A percentile compares a stretch with the other conserved stretches of the same genome.
Evolutionary conservation across 2,888 invertebrate species (phyloP).

Genomic region (Biston stratarius): DNA sequence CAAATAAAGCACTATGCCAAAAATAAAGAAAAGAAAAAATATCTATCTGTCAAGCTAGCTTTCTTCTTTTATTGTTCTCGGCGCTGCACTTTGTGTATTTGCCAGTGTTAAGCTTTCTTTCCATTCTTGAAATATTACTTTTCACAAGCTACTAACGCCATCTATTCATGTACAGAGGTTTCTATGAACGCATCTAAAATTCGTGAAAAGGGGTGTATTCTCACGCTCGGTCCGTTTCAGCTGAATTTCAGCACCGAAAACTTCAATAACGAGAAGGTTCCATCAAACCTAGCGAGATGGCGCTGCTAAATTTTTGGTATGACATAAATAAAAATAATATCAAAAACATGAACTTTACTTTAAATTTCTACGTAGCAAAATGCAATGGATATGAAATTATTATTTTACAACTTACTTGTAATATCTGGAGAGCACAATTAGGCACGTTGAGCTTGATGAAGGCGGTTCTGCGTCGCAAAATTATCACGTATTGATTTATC

Average conservation of each 20-base stretch:
- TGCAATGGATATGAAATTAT: background rate
- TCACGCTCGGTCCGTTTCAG: conserved; percentile 11
- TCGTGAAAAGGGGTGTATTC: background rate
- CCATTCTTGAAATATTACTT: background rate
- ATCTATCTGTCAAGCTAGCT: too few species aligned
- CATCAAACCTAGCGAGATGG: conserved; percentile 16
- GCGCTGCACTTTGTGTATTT: too few species aligned
- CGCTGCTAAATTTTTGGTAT: conserved; percentile 8
- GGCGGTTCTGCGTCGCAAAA: background rate
- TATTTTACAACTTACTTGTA: background rate
- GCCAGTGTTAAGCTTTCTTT: too few species aligned
- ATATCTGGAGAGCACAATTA: background rate
- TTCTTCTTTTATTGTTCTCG: too few species aligned
- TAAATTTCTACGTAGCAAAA: background rate
- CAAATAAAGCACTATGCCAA: too few species aligned
- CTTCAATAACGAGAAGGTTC: conserved; percentile 10
- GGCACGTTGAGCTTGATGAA: background rate
- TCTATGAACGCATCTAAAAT: conserved; percentile 1
- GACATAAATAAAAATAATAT: background rate
- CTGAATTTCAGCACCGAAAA: conserved; percentile 5
- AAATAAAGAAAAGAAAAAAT: too few species aligned
- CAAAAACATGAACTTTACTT: too few species aligned
- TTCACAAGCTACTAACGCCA: conserved; percentile 16
- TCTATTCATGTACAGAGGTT: background rate
- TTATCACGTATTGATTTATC: background rate